These are phyloP conservation scores for Acanthacorydalis orientalis DNA, from an alignment of 2,888 invertebrate genomes.

Conservation along the genomic window DNA sequence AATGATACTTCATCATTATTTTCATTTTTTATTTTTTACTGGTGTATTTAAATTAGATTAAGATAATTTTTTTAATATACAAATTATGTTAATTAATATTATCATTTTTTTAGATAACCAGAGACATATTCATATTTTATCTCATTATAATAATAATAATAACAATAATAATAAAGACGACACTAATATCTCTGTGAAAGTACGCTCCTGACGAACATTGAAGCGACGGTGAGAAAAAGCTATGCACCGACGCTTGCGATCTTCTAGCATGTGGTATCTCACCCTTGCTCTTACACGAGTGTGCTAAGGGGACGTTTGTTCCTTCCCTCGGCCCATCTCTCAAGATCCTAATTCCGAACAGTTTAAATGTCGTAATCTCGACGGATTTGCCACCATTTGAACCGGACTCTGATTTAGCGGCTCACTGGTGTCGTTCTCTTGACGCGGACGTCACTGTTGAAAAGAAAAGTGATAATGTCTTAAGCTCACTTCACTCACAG, in stretches of 20 bases:
- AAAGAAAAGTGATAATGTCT: slow-evolving; percentile 53
- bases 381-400: slow-evolving; percentile 6
- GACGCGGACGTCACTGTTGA: slow-evolving; percentile 27
- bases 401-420: slow-evolving; percentile 2
- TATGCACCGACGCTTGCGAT: not conserved
- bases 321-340: not conserved
- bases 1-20: too few relatives aligned
- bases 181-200: too few relatives aligned
- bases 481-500: slow-evolving; percentile 36
- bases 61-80: too few relatives aligned
- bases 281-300: not conserved
- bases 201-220: too few relatives aligned
- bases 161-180: too few relatives aligned
- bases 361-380: slow-evolving; percentile 7
- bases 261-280: too few relatives aligned
- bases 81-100: too few relatives aligned
- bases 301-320: not conserved
- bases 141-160: too few relatives aligned
- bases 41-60: too few relatives aligned
- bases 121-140: too few relatives aligned
- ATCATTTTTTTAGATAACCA: too few relatives aligned
- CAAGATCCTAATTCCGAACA: slow-evolving; percentile 2
- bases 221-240: slow-evolving; percentile 1
- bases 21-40: too few relatives aligned
- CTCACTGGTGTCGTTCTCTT: not conserved